Evolutionary conservation across 2,113 vertebrate species (phyloP), one percentile per base, ranked within the genome.

Genomic region (Oceanodroma tethys): DNA sequence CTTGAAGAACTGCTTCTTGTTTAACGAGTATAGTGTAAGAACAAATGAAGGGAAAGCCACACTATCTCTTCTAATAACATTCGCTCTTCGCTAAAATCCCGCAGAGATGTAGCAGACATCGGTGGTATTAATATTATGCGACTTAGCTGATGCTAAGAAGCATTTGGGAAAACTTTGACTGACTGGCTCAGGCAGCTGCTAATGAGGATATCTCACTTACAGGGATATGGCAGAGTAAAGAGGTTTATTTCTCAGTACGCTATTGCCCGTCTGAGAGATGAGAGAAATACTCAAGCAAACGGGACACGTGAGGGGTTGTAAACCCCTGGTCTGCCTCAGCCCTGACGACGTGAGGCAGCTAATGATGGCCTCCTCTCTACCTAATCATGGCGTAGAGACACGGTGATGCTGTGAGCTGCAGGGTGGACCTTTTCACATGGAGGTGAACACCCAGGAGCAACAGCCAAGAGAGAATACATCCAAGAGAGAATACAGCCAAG

Each of bases 81-180:
- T 79, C 70, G 9, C 68, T 93, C 67, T 96, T 96, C 76, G 43
- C 83, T 86, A 58, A 96, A 97, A 95, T 96, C 95, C 92, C 93
- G 62, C 14, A 73, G 91, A 94, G 93, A 93, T 80, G 43, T 56
- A 91, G 78, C 96, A 96, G 95, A 74, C 95, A 95, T 94, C 0
- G 4, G 65, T 71, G 86, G 88, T 93, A 96, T 97, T 97, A 97
- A 95, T 97, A 95, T 95, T 97, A 96, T 95, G 95, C 9, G 72
- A 94, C 88, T 98, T 95, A 97, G 95, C 93, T 96, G 95, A 96
- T 91, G 91, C 95, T 97, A 96, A 96, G 95, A 95, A 97, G 96
- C 95, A 94, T 94, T 94, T 97, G 97, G 96, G 96, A 97, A 95
- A 97, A 96, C 86, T 94, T 89, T 97, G 96, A 96, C 93, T 97